phyloP scores from a whole-genome alignment of 2,797 vertebrate species.

The Hapalemur alaotrensis region DNA sequence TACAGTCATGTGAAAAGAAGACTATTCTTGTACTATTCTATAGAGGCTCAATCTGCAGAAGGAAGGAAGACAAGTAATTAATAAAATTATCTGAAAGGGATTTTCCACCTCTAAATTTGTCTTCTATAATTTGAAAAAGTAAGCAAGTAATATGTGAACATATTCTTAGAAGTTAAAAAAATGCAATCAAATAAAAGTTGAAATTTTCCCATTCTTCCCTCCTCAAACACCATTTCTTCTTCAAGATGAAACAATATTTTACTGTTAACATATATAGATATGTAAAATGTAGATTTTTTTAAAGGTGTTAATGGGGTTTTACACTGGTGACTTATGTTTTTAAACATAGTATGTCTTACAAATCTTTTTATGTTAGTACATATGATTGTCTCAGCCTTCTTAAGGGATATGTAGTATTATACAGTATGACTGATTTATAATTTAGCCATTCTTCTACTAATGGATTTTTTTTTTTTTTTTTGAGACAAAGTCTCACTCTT shows the following conservation, averaged over 20 bases:
- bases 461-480: neutral
- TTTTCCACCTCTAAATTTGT: slow-evolving; percentile 8
- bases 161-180: slow-evolving; percentile 12
- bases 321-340: slow-evolving; percentile 7
- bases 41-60: neutral
- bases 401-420: neutral
- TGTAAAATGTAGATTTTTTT: neutral
- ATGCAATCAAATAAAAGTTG: neutral
- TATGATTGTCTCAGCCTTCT: neutral
- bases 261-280: neutral
- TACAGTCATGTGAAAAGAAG: neutral
- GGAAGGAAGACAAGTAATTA: neutral
- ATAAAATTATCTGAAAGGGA: neutral
- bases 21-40: neutral
- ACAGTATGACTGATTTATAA: neutral
- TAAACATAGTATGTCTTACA: neutral
- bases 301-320: neutral
- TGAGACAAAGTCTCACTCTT: too few relatives aligned
- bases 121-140: slow-evolving; percentile 6
- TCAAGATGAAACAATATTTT: neutral
- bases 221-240: neutral
- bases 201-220: neutral
- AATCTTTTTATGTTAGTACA: neutral
- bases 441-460: neutral
- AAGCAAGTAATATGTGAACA: neutral